phyloP scores from a whole-genome alignment of 2,113 vertebrate genomes.

The Xiphophorus maculatus region DNA sequence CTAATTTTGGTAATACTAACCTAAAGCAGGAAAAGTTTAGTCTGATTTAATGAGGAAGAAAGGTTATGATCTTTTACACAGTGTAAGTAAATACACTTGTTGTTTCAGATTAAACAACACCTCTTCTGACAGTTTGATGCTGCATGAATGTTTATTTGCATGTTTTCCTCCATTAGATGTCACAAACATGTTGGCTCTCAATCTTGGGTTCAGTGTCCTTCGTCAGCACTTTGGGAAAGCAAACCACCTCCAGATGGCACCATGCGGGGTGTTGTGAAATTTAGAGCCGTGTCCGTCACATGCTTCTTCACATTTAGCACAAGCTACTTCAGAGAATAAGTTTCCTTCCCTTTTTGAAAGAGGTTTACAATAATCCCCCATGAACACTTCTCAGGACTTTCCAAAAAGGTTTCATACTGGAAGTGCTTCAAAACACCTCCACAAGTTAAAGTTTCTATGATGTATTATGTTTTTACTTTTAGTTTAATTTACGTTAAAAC shows the following conservation, averaged over 20 bases:
- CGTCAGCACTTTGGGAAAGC: slow-evolving; percentile 59
- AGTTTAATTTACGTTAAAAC: background rate
- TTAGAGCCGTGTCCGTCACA: slow-evolving; percentile 64
- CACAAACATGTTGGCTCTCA: slow-evolving; percentile 29
- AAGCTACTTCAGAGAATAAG: slow-evolving; percentile 10
- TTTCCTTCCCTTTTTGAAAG: slow-evolving; percentile 37
- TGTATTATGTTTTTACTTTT: background rate
- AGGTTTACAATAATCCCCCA: background rate
- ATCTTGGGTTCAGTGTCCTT: slow-evolving; percentile 55
- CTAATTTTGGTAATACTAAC: no score
- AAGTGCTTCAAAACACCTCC: background rate
- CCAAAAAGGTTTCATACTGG: slow-evolving; percentile 1
- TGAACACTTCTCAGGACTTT: background rate
- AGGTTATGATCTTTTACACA: no score
- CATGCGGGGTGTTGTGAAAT: slow-evolving; percentile 69
- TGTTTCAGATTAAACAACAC: no score
- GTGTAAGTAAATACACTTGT: no score
- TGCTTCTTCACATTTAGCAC: slow-evolving; percentile 42
- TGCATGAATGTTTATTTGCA: background rate
- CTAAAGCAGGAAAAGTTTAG: no score
- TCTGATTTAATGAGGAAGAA: no score
- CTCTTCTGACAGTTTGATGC: background rate
- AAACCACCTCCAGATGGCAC: slow-evolving; percentile 46
- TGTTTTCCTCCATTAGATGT: background rate
- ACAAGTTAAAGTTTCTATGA: background rate